Conservation (phyloP, 2,888 invertebrate species). For the Crematogaster levior region DNA sequence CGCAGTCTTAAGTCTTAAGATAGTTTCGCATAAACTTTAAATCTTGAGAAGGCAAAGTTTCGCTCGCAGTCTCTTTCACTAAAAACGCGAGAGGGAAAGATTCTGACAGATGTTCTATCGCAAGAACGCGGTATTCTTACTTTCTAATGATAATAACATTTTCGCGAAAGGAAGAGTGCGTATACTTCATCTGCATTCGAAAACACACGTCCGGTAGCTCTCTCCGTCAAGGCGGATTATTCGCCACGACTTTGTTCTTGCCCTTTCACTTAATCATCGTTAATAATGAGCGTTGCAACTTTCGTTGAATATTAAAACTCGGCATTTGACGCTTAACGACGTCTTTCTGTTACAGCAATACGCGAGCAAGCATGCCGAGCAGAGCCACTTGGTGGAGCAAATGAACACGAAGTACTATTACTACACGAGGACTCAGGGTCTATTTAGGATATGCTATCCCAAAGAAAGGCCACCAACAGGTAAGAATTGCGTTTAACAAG, state of each 20-base stretch:
- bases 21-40: neutral
- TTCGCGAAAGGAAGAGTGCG: constrained; percentile 53
- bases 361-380: constrained; percentile 90
- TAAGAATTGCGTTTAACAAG: constrained; percentile 84
- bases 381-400: constrained; percentile 90
- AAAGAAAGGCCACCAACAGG: constrained; percentile 95
- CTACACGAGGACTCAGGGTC: constrained; percentile 96
- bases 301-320: constrained; percentile 19
- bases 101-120: constrained; percentile 43
- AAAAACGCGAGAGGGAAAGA: constrained; percentile 34
- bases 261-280: constrained; percentile 35
- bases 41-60: neutral
- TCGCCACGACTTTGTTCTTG: constrained; percentile 28
- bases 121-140: constrained; percentile 46
- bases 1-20: neutral
- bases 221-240: constrained; percentile 27
- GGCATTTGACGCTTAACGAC: neutral
- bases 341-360: constrained; percentile 88
- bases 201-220: constrained; percentile 48
- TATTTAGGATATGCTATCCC: constrained; percentile 97
- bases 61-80: constrained; percentile 11
- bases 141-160: constrained; percentile 66
- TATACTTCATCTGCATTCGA: constrained; percentile 58
- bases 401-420: constrained; percentile 95
- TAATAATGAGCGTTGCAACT: constrained; percentile 6